These are phyloP conservation scores for Mobula birostris DNA, from an alignment of 2,113 vertebrate species.

Conservation along the genomic window DNA sequence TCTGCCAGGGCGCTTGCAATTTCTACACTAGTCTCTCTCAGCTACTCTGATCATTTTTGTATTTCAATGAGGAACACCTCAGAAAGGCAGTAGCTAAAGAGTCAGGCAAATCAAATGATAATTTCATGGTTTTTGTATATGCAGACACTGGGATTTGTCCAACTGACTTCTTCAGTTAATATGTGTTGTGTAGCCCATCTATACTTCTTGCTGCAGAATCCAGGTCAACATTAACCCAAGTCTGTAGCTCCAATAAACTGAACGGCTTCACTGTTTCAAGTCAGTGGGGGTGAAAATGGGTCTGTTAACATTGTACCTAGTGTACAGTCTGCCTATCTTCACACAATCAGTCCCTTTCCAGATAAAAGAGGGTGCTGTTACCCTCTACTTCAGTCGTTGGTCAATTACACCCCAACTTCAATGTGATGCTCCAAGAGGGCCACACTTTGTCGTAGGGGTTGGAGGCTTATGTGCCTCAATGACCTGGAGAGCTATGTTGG, in stretches of 20 bases:
- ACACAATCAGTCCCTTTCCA: not conserved
- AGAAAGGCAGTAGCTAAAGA: not conserved
- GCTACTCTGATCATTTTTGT: no score
- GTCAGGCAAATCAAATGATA: not conserved
- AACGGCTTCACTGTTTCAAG: not conserved
- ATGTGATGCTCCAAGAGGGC: not conserved
- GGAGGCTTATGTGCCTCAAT: no score
- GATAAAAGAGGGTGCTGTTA: not conserved
- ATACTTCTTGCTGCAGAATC: not conserved
- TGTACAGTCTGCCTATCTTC: not conserved
- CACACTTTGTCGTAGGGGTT: no score
- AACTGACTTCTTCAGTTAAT: not conserved
- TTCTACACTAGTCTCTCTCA: no score
- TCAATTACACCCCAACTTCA: not conserved
- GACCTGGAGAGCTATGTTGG: no score
- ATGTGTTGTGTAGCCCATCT: not conserved
- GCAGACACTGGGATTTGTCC: not conserved
- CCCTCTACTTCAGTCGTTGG: not conserved
- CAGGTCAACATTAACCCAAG: not conserved
- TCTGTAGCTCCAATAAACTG: not conserved
- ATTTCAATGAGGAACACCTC: not conserved
- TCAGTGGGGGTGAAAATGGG: not conserved
- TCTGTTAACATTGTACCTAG: not conserved
- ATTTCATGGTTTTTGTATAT: not conserved
- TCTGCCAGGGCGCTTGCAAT: no score